These are phyloP conservation scores for Cyprinella venusta DNA, from an alignment of 2,797 vertebrate genomes.

Conservation along the genomic window DNA sequence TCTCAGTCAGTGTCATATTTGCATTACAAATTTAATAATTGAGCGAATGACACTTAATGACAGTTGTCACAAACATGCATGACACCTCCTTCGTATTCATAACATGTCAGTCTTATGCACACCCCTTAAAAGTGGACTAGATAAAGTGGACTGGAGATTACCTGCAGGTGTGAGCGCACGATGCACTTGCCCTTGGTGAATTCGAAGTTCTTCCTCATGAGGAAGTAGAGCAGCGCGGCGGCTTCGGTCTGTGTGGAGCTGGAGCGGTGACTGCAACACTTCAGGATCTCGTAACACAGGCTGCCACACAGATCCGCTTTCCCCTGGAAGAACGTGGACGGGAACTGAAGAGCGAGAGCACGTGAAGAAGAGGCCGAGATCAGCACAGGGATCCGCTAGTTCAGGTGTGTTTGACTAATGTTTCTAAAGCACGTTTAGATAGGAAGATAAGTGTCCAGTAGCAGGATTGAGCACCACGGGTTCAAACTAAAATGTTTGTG, in stretches of 20 bases:
- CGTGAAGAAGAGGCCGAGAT: not conserved
- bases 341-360: slow-evolving; percentile 79
- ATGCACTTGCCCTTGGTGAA: slow-evolving; percentile 97
- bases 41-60: no score
- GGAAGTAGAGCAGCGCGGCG: slow-evolving; percentile 94
- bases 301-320: slow-evolving; percentile 95
- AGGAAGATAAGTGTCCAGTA: not conserved
- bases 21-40: no score
- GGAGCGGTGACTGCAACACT: slow-evolving; percentile 97
- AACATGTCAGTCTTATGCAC: no score
- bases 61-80: no score
- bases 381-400: not conserved
- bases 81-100: no score
- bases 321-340: slow-evolving; percentile 94
- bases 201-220: slow-evolving; percentile 99
- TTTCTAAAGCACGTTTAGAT: not conserved
- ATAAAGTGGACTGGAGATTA: slow-evolving; percentile 63
- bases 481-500: not conserved
- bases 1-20: no score
- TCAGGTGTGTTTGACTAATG: not conserved
- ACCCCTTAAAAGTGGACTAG: no score
- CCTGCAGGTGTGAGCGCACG: slow-evolving; percentile 97
- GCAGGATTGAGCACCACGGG: not conserved
- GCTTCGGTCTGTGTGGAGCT: slow-evolving; percentile 94
- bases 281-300: slow-evolving; percentile 96